Conservation (phyloP, 2,113 vertebrate genomes). For the Strix aluco region DNA sequence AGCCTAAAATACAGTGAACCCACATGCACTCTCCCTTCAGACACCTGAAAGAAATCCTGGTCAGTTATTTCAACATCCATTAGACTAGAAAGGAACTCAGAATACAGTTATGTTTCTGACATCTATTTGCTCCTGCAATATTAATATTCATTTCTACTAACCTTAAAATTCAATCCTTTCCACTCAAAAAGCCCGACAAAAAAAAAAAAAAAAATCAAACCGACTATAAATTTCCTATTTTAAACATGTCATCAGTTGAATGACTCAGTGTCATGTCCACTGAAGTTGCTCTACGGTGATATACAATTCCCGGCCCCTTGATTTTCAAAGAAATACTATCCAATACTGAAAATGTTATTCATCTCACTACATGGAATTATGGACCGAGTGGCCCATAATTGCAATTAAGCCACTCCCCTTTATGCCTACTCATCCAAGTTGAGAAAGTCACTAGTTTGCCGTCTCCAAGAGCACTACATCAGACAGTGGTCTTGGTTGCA, state of each 20-base stretch:
- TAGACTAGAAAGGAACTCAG: neutral
- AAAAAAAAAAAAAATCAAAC: neutral
- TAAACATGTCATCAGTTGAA: neutral
- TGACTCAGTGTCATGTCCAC: accelerated
- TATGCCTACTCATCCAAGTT: neutral
- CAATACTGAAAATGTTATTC: neutral
- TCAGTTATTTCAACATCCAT: neutral
- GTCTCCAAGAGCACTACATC: accelerated
- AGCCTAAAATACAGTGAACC: neutral
- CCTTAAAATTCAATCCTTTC: neutral
- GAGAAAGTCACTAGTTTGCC: neutral
- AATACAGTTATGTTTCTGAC: neutral
- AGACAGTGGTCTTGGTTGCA: neutral
- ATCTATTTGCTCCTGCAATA: neutral
- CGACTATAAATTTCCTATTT: neutral
- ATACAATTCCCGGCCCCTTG: neutral
- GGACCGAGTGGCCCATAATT: neutral
- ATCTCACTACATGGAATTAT: too few species aligned
- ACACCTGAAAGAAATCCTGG: neutral
- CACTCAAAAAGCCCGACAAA: neutral
- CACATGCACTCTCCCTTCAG: neutral
- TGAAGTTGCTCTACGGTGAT: neutral
- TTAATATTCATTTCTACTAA: neutral
- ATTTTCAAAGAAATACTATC: neutral
- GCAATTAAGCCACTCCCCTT: neutral